Evolutionary conservation across 2,113 vertebrate genomes (phyloP).

Genomic region (Orcinus orca): DNA sequence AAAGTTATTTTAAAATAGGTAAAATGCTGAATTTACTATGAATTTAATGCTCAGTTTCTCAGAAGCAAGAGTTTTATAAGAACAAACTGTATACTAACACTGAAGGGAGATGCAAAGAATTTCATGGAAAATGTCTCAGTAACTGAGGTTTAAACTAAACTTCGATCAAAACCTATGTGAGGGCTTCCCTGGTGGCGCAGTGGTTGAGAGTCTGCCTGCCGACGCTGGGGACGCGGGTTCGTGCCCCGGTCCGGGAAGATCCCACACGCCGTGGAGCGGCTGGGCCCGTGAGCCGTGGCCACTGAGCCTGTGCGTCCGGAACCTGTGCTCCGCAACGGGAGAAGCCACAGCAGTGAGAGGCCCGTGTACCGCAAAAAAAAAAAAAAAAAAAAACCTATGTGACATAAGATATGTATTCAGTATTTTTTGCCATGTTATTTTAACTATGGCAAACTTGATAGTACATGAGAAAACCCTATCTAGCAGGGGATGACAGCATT

Average conservation of each 20-base stretch:
- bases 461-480: not conserved
- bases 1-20: not conserved
- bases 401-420: not conserved
- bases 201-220: no score
- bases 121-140: not conserved
- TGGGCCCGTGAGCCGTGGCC: no score
- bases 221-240: no score
- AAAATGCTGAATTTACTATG: not conserved
- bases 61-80: not conserved
- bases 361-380: no score
- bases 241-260: no score
- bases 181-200: no score
- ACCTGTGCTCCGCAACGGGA: no score
- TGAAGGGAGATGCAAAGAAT: not conserved
- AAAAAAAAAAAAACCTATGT: not conserved
- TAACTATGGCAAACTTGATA: not conserved
- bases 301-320: no score
- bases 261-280: no score
- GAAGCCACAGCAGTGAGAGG: no score
- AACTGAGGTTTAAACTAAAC: not conserved
- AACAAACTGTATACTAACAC: not conserved
- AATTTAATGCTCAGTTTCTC: not conserved
- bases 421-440: not conserved
- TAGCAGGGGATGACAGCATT: not conserved
- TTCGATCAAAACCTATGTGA: not conserved